These are phyloP conservation scores for Callyntrura sp. DNA, from an alignment of 2,888 invertebrate species.

Conservation along the genomic window DNA sequence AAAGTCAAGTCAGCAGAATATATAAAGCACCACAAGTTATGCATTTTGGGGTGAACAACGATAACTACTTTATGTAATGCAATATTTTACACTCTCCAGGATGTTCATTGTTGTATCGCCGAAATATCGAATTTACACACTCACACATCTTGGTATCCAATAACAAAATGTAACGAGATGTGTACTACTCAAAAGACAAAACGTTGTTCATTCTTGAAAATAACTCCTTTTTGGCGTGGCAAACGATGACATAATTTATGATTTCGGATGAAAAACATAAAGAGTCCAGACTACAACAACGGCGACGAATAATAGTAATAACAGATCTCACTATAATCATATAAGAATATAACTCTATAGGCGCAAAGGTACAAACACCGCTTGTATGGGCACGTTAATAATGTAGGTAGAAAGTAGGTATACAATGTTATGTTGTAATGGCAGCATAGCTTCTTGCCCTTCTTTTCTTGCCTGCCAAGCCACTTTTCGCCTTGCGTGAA, in stretches of 20 bases:
- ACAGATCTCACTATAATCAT: not conserved
- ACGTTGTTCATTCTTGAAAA: slow-evolving; percentile 54
- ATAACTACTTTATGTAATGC: slow-evolving; percentile 26
- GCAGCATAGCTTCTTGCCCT: slow-evolving; percentile 27
- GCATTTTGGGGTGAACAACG: slow-evolving; percentile 54
- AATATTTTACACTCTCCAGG: slow-evolving; percentile 40
- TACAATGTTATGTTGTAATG: not conserved
- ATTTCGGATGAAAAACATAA: slow-evolving; percentile 60
- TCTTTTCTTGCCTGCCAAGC: not conserved
- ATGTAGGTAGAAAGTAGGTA: not conserved
- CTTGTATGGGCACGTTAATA: not conserved
- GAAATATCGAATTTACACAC: slow-evolving; percentile 6
- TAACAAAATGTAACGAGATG: slow-evolving; percentile 37
- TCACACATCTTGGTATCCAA: slow-evolving; percentile 45
- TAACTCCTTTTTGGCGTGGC: slow-evolving; percentile 62
- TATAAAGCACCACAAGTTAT: slow-evolving; percentile 41
- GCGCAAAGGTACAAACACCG: not conserved
- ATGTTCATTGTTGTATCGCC: not conserved
- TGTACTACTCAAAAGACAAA: slow-evolving; percentile 10
- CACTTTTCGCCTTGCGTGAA: slow-evolving; percentile 46
- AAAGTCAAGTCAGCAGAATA: slow-evolving; percentile 23
- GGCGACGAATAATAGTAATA: slow-evolving; percentile 4
- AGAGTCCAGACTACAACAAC: slow-evolving; percentile 42
- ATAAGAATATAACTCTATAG: not conserved
- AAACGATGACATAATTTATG: slow-evolving; percentile 82